phyloP scores from a whole-genome alignment of 2,797 vertebrate genomes.

The Sebastes kiyomatsui region DNA sequence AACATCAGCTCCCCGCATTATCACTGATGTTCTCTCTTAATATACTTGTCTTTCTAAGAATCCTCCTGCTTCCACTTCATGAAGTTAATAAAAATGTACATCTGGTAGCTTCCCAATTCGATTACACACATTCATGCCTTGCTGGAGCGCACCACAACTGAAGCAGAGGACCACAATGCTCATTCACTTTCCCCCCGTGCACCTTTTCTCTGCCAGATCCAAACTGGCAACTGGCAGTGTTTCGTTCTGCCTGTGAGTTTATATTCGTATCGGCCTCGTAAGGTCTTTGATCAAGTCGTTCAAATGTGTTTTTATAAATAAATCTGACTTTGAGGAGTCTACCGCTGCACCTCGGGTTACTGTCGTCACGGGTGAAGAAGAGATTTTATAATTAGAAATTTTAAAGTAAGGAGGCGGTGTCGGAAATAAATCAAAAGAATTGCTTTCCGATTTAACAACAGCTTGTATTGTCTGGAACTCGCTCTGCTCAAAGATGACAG shows the following conservation, averaged over 20 bases:
- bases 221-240: background rate
- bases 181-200: background rate
- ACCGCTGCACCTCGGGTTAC: background rate
- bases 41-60: background rate
- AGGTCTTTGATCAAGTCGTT: slow-evolving; percentile 7
- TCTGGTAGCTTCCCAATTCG: background rate
- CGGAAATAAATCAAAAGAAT: slow-evolving; percentile 14
- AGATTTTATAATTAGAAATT: slow-evolving; percentile 50
- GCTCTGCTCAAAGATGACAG: background rate
- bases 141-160: background rate
- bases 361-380: background rate
- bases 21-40: background rate
- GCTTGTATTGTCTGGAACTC: background rate
- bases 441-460: background rate
- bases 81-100: background rate
- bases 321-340: background rate
- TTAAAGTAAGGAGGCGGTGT: background rate
- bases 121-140: background rate
- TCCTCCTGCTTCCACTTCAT: background rate
- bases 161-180: background rate
- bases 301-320: slow-evolving; percentile 23
- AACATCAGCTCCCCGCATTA: background rate
- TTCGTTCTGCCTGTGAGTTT: background rate
- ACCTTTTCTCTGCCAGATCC: background rate
- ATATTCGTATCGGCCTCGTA: background rate